These are phyloP conservation scores for Arctia plantaginis DNA, from an alignment of 2,888 invertebrate species.

Conservation along the genomic window DNA sequence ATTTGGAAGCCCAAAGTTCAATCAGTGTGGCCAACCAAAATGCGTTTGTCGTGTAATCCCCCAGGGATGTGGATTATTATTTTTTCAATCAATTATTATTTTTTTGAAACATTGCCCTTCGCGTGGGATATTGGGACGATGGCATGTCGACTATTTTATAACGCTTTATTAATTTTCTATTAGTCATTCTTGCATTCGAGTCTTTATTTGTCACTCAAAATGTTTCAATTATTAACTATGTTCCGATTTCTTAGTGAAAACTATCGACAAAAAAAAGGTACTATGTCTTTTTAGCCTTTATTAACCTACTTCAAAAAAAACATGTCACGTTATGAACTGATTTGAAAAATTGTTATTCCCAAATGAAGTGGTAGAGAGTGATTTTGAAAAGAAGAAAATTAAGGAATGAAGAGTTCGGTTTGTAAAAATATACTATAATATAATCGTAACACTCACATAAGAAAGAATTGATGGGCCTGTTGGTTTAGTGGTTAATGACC, in stretches of 20 bases:
- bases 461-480: too few relatives aligned
- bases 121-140: conserved; percentile 72
- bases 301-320: background rate
- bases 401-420: background rate
- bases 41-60: conserved; percentile 86
- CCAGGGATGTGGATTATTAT: conserved; percentile 80
- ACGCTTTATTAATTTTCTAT: conserved; percentile 78
- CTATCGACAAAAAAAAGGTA: background rate
- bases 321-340: background rate
- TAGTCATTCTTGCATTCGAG: conserved; percentile 62
- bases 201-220: conserved; percentile 20
- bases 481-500: too few relatives aligned
- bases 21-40: conserved; percentile 81
- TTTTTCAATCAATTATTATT: conserved; percentile 74
- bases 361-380: too few relatives aligned
- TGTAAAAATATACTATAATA: too few relatives aligned
- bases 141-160: conserved; percentile 63
- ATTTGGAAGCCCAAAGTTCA: conserved; percentile 71
- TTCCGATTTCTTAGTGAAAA: background rate
- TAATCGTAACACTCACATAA: too few relatives aligned
- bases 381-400: background rate
- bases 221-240: conserved; percentile 14
- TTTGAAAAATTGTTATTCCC: background rate
- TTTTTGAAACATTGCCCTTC: conserved; percentile 71
- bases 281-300: background rate